Base-by-base conservation (phyloP, 92 coral and sea anemone genomes). In the Blastomussa wellsi region DNA sequence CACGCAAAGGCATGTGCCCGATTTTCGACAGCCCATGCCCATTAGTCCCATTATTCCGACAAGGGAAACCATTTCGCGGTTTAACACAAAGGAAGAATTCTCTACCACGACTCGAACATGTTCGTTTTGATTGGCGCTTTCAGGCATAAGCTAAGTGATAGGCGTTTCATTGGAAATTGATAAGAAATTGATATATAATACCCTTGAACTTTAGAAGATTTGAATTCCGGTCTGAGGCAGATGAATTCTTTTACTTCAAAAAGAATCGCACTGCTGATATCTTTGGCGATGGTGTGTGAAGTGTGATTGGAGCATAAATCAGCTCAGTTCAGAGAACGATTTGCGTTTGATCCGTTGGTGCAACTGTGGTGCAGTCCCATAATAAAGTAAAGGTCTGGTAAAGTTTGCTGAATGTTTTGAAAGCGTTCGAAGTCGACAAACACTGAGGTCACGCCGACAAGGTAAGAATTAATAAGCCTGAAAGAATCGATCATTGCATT, bases 161-260 rank as follows among this genome's bases (percentile, higher is more conserved):
- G 47, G 36, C 70, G 57, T 77, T 16, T 32, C n/a, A n/a, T n/a
- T n/a, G n/a, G n/a, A n/a, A n/a, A n/a, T 55, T 13, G 48, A 28
- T 55, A 31, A 47, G 78, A 71, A 82, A 53, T 52, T 51, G 86
- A 82, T 55, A 71, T 29, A 32, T 17, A 26, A 48, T 70, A 49
- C 68, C 16, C 38, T 47, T 65, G 83, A 20, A 66, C 53, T 66
- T 47, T 13, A 53, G 20, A 7, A 35, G 68, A 53, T 72, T 76
- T 36, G 28, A 82, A 71, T 82, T 71, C 86, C 78, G 78, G 86
- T 41, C 66, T 48, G 47, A 71, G 71, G 39, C 22, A 4, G 48
- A 13, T 8, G 12, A 17, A 82, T 82, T 82, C 86, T 82, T 82
- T 36, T 16, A 10, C 38, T 60, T 7, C 48, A 48, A 77, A 77